Conservation (phyloP, 2,797 vertebrate genomes). For the Champsocephalus esox region DNA sequence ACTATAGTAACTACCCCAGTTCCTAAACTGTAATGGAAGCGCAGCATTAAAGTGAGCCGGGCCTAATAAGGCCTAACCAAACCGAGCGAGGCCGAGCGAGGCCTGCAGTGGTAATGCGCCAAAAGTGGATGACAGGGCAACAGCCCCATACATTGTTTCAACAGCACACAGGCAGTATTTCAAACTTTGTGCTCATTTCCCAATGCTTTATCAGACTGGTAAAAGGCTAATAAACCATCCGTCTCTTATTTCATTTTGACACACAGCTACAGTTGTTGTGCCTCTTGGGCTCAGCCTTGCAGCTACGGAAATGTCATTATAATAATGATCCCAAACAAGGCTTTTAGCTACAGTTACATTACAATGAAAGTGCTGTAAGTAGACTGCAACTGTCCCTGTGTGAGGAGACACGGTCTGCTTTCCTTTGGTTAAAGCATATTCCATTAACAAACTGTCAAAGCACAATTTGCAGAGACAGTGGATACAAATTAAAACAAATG, state of each 20-base stretch:
- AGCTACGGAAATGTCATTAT: constrained; percentile 36
- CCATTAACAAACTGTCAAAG: constrained; percentile 37
- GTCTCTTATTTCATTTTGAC: constrained; percentile 39
- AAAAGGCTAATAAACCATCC: constrained; percentile 33
- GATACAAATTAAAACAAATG: constrained; percentile 26
- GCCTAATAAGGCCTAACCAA: no score
- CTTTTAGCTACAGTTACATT: constrained; percentile 55
- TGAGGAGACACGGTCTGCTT: constrained; percentile 28
- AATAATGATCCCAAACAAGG: constrained; percentile 50
- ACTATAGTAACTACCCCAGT: no score
- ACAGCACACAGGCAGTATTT: constrained; percentile 13
- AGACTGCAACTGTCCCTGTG: constrained; percentile 26
- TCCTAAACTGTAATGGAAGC: no score
- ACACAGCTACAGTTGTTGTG: constrained; percentile 20
- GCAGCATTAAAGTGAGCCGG: no score
- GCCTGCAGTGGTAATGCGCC: no score
- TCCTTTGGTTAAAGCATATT: constrained; percentile 30
- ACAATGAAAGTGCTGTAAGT: constrained; percentile 42
- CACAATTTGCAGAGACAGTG: constrained; percentile 11
- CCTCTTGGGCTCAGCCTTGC: constrained; percentile 13
- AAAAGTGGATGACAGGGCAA: background rate
- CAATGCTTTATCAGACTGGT: constrained; percentile 23
- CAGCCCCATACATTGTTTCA: constrained; percentile 4
- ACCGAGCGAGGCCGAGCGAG: no score
- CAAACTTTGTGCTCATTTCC: constrained; percentile 19